Evolutionary conservation across 92 coral and sea anemone genomes (phyloP), one percentile per base, ranked within the genome.

Genomic region (Porites rus): DNA sequence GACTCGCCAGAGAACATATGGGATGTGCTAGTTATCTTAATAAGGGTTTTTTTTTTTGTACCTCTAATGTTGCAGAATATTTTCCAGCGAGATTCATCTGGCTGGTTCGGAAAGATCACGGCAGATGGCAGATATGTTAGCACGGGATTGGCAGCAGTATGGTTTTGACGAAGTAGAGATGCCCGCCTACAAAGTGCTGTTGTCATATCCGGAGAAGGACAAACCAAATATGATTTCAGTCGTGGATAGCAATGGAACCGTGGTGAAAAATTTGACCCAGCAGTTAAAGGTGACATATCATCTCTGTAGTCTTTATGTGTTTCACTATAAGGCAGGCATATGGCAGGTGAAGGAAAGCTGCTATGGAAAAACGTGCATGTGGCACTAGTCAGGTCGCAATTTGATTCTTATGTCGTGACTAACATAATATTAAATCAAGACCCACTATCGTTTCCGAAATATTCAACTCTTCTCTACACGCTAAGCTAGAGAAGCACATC

Each of bases 161-260:
- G 92, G 79, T 28, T 94, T 92, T 65, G 90, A 90, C 78, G 82
- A 92, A 25, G 95, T 94, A 13, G 98, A 94, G 82, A 83, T 71
- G 51, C 92, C 91, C 18, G 84, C 76, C 50, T 94, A 94, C 86
- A 86, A 94, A 28, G 94, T 92, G 43, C 74, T 88, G 38, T 68
- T 92, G 61, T 90, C 95, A 0, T 84, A 83, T 81, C 92, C 94
- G 7, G 50, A 66, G 63, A 92, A 92, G 25, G 92, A 93, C 51
- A 89, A 92, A 16, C 94, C 98, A 3, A 94, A 94, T 86, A 83
- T 75, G 64, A 88, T 94, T 3, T 65, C 89, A 46, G 70, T 90
- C 18, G 62, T 92, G 77, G 82, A 88, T 28, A 69, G 73, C 20
- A 54, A 78, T 72, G 86, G 92, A 17, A 90, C 60, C 18, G 83